Base-by-base conservation (phyloP, 2,888 invertebrate genomes). In the Eristalis arbustorum region DNA sequence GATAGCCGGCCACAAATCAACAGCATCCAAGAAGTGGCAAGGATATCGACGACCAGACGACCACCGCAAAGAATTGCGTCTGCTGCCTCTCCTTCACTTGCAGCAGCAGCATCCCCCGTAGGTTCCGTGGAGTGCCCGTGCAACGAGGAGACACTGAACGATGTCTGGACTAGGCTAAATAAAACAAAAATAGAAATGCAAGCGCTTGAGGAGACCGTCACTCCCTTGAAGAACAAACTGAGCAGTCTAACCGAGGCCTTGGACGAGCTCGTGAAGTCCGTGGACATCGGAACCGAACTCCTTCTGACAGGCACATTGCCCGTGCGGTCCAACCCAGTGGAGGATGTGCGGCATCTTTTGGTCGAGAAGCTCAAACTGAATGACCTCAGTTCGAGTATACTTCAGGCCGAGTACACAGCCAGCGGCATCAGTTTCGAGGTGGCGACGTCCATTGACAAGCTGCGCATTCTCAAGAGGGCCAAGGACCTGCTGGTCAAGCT, bases 221-320 rank as follows among this genome's bases (percentile, higher is more conserved):
- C 1, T 6, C 78, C 78, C 2, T 37, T 87, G 64, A 56, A 78
- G 57, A 49, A 75, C 3, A 71, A 73, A 57, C 31, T 83, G 5
- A 63, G 13, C 4, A 59, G 61, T 49, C 66, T 83, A 18, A 68
- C 69, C 0, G 87, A 82, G 13, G 77, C 63, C 0, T 14, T 87
- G 14, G 78, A 74, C 3, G 87, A 82, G 18, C 59, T 87, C 1
- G 49, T 72, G 3, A 61, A 71, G 34, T 71, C 57, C 13, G 40
- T 66, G 63, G 40, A 82, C 1, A 37, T 87, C 23, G 87, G 87
- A 0, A 87, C 82, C 18, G 66, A 37, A 0, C 42, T 87, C 11
- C 42, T 72, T 11, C 72, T 87, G 2, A 78, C 74, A 6, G 87
- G 87, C 22, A 68, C 78, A 75, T 75, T 87, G 10, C 87, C 87